A percentile compares a stretch with the other conserved stretches of the same genome.
Evolutionary conservation across 2,113 vertebrate genomes (phyloP).

Genomic region (Malurus elegans): DNA sequence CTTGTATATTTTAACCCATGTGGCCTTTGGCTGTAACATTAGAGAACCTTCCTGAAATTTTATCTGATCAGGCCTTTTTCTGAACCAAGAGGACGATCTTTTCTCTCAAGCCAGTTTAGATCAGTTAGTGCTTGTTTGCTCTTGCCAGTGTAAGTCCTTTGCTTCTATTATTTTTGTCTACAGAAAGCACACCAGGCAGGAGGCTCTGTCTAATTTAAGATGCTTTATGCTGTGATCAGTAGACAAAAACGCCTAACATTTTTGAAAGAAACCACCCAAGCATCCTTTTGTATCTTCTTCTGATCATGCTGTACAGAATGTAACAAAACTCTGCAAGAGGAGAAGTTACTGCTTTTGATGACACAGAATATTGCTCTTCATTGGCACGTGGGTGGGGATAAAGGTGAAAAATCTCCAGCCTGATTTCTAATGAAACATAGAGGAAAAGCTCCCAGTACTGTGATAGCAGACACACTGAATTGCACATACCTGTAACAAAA

Average conservation of each 20-base stretch:
- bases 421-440: background rate
- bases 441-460: background rate
- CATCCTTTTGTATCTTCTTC: background rate
- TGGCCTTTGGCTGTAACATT: background rate
- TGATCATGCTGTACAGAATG: background rate
- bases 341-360: background rate
- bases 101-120: background rate
- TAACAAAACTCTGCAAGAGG: background rate
- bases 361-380: background rate
- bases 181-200: background rate
- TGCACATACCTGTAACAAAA: background rate
- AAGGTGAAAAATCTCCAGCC: background rate
- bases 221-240: background rate
- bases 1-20: background rate
- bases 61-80: background rate
- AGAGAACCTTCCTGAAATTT: background rate
- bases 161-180: background rate
- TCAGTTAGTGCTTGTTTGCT: background rate
- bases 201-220: background rate
- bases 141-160: background rate
- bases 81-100: background rate
- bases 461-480: background rate
- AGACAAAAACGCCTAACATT: background rate
- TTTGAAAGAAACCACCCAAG: background rate
- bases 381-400: accelerated